Evolutionary conservation across 2,797 vertebrate species (phyloP), one percentile per base, ranked within the genome.

Genomic region (Parotocinclus haroldoi): DNA sequence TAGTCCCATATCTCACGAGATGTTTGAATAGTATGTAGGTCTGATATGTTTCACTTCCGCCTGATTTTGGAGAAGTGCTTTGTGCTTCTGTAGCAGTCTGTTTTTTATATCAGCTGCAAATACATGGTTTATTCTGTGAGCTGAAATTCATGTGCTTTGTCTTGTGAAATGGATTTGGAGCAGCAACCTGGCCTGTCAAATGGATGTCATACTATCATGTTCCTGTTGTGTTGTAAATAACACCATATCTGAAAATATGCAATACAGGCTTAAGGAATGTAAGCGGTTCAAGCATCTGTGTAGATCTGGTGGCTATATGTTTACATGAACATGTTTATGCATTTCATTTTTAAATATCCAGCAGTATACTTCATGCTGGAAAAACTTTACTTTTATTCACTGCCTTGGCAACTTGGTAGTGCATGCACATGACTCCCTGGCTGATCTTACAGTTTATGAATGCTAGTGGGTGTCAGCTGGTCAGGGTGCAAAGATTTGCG

Each of bases 21-120:
- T 79, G 18, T 7, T 81, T 82, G 69, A 85, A 85, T 80, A 79
- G 82, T 81, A 87, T 87, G 79, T 88, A 86, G 85, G 86, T 88
- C 87, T 85, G 49, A 14, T 62, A 64, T 18, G 39, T 54, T 63
- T 59, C 72, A 56, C 57, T 70, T 70, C 58, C 53, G 45, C 42
- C 40, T 46, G 66, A 12, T 76, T 72, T 56, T 66, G 36, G 5
- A 46, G 63, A 77, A 72, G 63, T 72, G 40, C 9, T 7, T 19
- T 61, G 16, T 68, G 55, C 52, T 13, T 50, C 27, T 48, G 19
- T 19, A 49, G 53, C 36, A 27, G 55, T 51, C 11, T 38, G 44
- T 6, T 11, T 50, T 66, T 66, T 67, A 51, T 50, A 50, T 11
- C 16, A 40, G 11, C 46, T 12, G 45, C 18, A 58, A 42, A 51